phyloP scores from a whole-genome alignment of 2,113 vertebrate species.

The Tyrannus savana region DNA sequence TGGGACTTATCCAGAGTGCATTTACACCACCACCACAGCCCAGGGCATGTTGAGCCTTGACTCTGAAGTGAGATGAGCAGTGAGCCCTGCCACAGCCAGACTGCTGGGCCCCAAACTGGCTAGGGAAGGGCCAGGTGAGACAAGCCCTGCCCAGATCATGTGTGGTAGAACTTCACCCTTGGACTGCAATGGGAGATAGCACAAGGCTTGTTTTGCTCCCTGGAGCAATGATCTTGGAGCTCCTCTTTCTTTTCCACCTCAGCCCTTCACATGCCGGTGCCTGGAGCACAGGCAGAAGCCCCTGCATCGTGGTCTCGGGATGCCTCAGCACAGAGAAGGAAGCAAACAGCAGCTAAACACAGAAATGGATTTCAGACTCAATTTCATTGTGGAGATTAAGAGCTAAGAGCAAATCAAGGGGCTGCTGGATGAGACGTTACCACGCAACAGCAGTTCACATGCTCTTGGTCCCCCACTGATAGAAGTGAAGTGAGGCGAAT shows the following conservation, averaged over 20 bases:
- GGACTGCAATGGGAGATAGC: not conserved
- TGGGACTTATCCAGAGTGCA: not conserved
- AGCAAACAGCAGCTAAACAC: not conserved
- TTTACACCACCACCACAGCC: not conserved
- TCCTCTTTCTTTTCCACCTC: not conserved
- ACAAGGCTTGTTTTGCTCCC: not conserved
- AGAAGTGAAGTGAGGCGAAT: not conserved
- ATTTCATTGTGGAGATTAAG: not conserved
- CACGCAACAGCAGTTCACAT: not conserved
- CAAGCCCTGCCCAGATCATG: not conserved
- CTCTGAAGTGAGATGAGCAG: not conserved
- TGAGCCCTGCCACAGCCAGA: not conserved
- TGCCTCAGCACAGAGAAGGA: not conserved
- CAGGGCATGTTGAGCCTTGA: rapidly evolving
- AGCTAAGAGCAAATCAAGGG: conserved; percentile 7
- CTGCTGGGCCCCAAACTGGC: rapidly evolving
- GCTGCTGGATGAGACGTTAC: not conserved
- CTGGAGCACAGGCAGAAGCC: not conserved
- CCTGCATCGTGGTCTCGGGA: rapidly evolving
- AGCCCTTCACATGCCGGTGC: not conserved
- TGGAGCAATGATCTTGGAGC: not conserved
- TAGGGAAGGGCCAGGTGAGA: not conserved
- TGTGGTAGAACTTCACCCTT: rapidly evolving
- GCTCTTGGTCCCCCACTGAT: not conserved
- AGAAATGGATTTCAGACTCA: not conserved